Conservation (phyloP, 1,140 invertebrate species). For the Calosoma granatense region DNA sequence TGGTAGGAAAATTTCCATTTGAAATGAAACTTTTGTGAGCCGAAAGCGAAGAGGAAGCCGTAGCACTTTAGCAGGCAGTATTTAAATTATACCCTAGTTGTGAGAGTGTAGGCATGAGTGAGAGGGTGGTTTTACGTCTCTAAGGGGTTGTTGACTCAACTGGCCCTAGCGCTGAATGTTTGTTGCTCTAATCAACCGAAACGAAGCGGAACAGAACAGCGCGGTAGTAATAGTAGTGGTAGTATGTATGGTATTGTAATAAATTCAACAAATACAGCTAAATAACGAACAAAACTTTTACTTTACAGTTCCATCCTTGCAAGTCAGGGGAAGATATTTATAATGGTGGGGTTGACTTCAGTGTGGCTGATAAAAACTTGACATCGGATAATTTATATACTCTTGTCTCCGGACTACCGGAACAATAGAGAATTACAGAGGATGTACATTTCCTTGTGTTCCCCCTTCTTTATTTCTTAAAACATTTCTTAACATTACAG, state of each 20-base stretch:
- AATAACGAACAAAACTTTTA: neutral
- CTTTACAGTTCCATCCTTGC: too few species aligned
- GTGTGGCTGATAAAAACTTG: too few species aligned
- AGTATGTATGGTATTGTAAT: neutral
- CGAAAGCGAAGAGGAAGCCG: neutral
- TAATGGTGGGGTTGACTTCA: too few species aligned
- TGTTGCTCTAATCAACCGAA: neutral
- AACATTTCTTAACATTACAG: too few species aligned
- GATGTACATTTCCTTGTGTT: too few species aligned
- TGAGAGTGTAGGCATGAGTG: neutral
- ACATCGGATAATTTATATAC: too few species aligned
- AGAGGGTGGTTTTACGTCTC: neutral
- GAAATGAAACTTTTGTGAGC: neutral
- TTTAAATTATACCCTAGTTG: neutral
- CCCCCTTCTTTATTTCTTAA: too few species aligned
- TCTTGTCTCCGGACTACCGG: too few species aligned
- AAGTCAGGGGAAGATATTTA: too few species aligned
- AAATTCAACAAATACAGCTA: neutral
- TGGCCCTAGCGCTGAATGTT: neutral
- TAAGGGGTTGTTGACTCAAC: neutral
- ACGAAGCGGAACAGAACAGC: too few species aligned
- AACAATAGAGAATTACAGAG: too few species aligned
- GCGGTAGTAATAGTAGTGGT: neutral
- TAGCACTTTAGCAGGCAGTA: too few species aligned
- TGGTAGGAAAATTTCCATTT: neutral